Percentiles rank a stretch among this genome's conserved stretches.
Evolutionary conservation across 2,888 invertebrate species (phyloP).

Genomic region (Hyposoter didymator): DNA sequence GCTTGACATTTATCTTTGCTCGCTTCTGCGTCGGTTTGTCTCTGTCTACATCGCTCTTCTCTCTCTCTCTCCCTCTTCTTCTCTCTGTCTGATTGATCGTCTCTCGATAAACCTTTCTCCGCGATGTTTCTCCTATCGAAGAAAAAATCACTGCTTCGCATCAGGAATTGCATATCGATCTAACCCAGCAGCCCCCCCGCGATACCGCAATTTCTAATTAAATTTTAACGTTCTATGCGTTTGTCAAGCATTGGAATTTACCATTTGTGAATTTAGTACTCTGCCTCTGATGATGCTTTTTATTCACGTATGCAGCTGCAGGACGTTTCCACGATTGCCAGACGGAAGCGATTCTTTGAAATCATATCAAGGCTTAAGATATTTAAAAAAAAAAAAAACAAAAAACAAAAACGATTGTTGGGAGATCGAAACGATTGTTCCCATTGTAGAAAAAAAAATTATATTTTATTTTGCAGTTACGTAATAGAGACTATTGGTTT

Average conservation of each 20-base stretch:
- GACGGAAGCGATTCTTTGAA: background rate
- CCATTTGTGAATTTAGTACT: background rate
- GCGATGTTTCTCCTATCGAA: conserved; percentile 12
- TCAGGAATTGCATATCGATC: conserved; percentile 52
- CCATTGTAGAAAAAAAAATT: background rate
- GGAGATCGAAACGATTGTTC: background rate
- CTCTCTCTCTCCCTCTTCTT: background rate
- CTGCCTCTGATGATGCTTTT: background rate
- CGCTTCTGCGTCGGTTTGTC: conserved; percentile 34
- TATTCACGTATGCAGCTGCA: background rate
- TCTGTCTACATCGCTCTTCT: background rate
- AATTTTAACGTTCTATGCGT: conserved; percentile 49
- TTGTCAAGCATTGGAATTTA: conserved; percentile 11
- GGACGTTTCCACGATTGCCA: background rate
- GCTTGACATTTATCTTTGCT: conserved; percentile 66
- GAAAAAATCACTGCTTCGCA: conserved; percentile 25
- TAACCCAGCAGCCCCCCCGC: conserved; percentile 4
- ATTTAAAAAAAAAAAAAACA: background rate
- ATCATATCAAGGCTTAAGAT: background rate
- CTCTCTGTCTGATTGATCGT: conserved; percentile 49
- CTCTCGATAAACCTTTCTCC: conserved; percentile 40
- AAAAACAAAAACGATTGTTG: background rate
- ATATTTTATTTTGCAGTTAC: background rate
- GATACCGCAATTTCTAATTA: conserved; percentile 51
- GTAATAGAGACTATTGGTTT: background rate